A percentile compares a stretch with the other conserved stretches of the same genome.
phyloP scores from a whole-genome alignment of 2,113 vertebrate genomes.

The Tragelaphus imberbis region DNA sequence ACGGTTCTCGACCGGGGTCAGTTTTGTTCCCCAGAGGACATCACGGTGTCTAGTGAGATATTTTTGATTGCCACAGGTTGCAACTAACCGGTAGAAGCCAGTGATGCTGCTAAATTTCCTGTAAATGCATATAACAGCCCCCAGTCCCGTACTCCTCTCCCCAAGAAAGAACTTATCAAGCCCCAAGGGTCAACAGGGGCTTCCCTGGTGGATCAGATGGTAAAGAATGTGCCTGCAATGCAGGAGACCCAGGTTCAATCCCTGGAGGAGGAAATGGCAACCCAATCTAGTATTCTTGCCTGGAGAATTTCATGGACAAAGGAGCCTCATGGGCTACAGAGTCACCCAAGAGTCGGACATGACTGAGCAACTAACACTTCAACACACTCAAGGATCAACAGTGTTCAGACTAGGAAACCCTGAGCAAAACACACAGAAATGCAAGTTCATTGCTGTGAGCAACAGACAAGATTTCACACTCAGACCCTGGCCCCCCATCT shows the following conservation, averaged over 20 bases:
- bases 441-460: background rate
- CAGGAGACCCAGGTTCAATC: background rate
- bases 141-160: rapidly evolving
- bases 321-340: background rate
- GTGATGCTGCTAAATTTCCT: background rate
- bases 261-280: background rate
- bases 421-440: background rate
- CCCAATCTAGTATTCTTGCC: background rate
- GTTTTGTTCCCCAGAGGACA: background rate
- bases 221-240: background rate
- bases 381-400: background rate
- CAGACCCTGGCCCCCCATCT: background rate
- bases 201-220: background rate
- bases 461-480: background rate
- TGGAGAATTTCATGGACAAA: background rate
- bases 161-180: background rate
- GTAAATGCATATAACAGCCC: background rate
- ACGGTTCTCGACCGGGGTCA: background rate
- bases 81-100: background rate
- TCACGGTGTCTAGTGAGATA: background rate
- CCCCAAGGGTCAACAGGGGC: background rate
- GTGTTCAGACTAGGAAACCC: background rate
- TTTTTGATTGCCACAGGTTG: background rate
- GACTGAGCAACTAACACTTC: background rate
- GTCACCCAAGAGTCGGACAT: background rate